Evolutionary conservation across 2,797 vertebrate species (phyloP), one percentile per base, ranked within the genome.

Genomic region (Microctenopoma lineatum): DNA sequence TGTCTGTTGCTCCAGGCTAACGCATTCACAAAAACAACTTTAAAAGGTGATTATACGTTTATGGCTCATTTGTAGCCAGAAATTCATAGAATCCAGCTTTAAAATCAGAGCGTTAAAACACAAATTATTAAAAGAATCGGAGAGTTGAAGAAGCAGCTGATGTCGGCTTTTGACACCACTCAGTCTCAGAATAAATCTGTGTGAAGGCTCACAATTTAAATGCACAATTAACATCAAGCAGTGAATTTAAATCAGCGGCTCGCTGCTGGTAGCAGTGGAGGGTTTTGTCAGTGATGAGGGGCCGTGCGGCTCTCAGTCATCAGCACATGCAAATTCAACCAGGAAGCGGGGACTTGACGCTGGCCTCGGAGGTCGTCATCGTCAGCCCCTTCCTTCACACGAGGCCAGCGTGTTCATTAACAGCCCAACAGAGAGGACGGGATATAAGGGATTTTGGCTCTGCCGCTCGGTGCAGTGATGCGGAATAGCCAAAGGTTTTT

Each of bases 281-380:
- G 56, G 63, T 45, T 54, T 46, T 27, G 54, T 65, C 64, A 39
- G 58, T 39, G 63, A 68, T 59, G 60, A 63, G 29, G 47, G 29
- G 61, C 60, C 59, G 0, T 1, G 64, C 27, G 25, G 75, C 64
- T 27, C 72, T 71, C 58, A 50, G 7, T 82, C 75, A 77, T 72
- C 78, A 74, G 51, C 25, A 42, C 59, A 83, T 83, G 79, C 63
- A 85, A 88, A 89, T 88, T 71, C 59, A 63, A 55, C 63, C 83
- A 81, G 80, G 81, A 83, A 77, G 75, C 66, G 63, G 73, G 70
- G 50, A 78, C 70, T 77, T 68, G 69, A 63, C 26, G 25, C 42
- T 66, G 66, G 26, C 66, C 70, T 66, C 58, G 10, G 36, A 77
- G 51, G 51, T 59, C 65, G 58, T 79, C 55, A 71, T 81, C 60